Conservation (phyloP, 2,113 vertebrate genomes). For the Istiophorus platypterus region DNA sequence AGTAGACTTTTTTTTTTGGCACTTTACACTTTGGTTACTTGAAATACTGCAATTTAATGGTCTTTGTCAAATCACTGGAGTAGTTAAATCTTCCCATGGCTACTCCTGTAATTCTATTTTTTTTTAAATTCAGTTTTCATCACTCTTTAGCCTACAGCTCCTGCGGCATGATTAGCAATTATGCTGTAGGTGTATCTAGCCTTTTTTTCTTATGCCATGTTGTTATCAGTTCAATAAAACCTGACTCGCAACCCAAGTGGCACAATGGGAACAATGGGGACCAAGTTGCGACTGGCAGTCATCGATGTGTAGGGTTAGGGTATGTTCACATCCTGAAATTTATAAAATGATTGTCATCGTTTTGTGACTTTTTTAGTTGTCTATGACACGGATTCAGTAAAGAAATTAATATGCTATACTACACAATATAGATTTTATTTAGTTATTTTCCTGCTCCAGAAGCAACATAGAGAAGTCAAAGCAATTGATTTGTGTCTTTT, state of each 20-base stretch:
- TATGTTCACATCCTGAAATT: neutral
- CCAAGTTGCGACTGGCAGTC: neutral
- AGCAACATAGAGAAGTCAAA: neutral
- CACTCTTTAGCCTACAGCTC: too few species aligned
- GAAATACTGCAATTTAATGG: too few species aligned
- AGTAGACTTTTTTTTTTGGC: too few species aligned
- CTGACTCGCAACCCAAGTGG: neutral
- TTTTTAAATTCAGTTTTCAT: too few species aligned
- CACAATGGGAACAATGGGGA: neutral
- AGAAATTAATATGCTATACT: neutral
- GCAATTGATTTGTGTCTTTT: neutral
- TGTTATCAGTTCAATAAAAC: slow-evolving; percentile 30
- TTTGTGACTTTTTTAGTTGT: neutral
- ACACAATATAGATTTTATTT: neutral
- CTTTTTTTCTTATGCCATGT: neutral
- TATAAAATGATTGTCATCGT: neutral
- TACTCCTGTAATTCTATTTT: too few species aligned
- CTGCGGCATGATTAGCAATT: too few species aligned
- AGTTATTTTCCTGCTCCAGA: too few species aligned
- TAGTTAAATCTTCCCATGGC: too few species aligned
- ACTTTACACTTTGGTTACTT: too few species aligned
- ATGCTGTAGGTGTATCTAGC: too few species aligned
- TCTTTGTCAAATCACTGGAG: too few species aligned
- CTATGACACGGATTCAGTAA: neutral
- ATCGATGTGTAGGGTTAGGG: neutral